Base-by-base conservation (phyloP, 2,113 vertebrate genomes). In the Spheniscus mendiculus region DNA sequence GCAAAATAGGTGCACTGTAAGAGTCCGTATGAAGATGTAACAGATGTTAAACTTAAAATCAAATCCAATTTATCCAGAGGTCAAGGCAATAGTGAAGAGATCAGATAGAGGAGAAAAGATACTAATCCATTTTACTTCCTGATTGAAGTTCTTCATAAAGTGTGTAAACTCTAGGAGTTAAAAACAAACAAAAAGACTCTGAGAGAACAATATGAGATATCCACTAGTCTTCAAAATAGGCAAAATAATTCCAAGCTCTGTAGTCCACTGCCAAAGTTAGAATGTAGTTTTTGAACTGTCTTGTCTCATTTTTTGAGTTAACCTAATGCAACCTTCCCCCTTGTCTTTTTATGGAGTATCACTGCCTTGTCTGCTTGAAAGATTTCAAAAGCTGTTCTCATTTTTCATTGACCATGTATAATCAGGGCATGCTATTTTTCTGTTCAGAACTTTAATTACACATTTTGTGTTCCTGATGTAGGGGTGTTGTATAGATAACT, bases 31-130 rank as follows among this genome's bases (percentile, higher is more conserved):
- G 59, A 93, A 95, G 85, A 95, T 53, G 36, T 40, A 89, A 63
- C 29, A 73, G 83, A 71, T 72, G 45, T 70, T 38, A 71, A 95
- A 91, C 73, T 88, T 95, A 86, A 96, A 97, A 92, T 89, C 70
- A 95, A 96, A 97, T 95, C 82, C 65, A 94, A n/a, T 96, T 96
- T 97, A 76, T 44, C n/a, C 72, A 86, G 70, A 84, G 76, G 74
- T 95, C 78, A 96, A 95, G 91, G 47, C 78, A 67, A 74, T 55
- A 59, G 49, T 0, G 3, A 90, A 82, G 82, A 82, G 59, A 96
- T 72, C 55, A 70, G 69, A 83, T 4, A 87, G 52, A 95, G 44
- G 38, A 84, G 62, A 87, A 90, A 78, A 83, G 40, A 88, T 47
- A 92, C 73, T 55, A 94, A 82, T 89, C 71, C 55, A 44, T 85